Base-by-base conservation (phyloP, 2,797 vertebrate genomes). In the Megalops cyprinoides region DNA sequence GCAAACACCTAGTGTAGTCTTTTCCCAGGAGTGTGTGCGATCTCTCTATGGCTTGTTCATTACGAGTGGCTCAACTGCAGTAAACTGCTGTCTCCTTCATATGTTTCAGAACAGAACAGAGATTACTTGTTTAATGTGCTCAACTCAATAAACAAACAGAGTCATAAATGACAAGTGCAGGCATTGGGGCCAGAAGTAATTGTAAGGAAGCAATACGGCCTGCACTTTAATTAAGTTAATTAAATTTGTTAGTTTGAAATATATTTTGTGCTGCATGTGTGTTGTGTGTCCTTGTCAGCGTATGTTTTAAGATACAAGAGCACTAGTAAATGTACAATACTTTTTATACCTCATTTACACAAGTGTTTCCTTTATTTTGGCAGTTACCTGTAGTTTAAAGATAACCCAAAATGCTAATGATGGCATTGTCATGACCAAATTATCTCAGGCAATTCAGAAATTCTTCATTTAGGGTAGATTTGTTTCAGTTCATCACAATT, bases 11-110 rank as follows among this genome's bases (percentile, higher is more conserved):
- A 73, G 62, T 37, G 14, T 18, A 74, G 25, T 39, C 23, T 56
- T 6, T 23, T 44, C 46, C 49, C 78, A 55, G 34, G 20, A 73
- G 78, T 42, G 31, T 73, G 49, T 39, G 67, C 31, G 53, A 79
- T 51, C 65, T 42, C n/a, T 69, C 67, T 71, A n/a, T 37, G 18
- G 39, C 67, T 8, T 3, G 42, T 71, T 44, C 20, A 71, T 71
- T n/a, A 44, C n/a, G 37, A 71, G 37, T 42, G 0, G 67, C 37
- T 71, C 20, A 71, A 44, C 67, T n/a, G 37, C 7, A 9, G 12
- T 20, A 42, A 71, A 71, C 67, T n/a, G 37, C 7, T n/a, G 12
- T 20, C 23, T 20, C 12, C 4, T 31, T 3, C 25, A 62, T 62
- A 28, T 14, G 31, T 44, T 44, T 71, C 39, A 44, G 18, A 44